These are phyloP conservation scores for Lithobates sylvaticus DNA, from an alignment of 2,797 vertebrate genomes.

Conservation along the genomic window DNA sequence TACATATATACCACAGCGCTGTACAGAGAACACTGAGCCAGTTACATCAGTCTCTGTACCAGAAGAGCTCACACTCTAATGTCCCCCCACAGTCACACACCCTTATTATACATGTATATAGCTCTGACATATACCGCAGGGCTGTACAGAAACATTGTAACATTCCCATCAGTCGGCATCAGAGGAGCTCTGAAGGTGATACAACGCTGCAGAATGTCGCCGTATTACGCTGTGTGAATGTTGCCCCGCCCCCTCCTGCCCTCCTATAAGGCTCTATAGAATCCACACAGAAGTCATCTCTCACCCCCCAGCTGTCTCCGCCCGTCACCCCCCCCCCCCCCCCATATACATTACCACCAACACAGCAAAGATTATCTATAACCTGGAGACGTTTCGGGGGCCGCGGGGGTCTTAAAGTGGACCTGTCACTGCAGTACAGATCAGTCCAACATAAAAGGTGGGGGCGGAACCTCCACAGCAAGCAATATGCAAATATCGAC, in stretches of 20 bases:
- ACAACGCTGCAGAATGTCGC: constrained; percentile 3
- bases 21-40: too few species aligned
- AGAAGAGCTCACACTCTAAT: neutral
- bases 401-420: too few species aligned
- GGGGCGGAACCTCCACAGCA: too few species aligned
- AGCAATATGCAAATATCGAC: too few species aligned
- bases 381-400: too few species aligned
- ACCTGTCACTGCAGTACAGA: too few species aligned
- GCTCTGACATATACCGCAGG: too few species aligned
- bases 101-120: too few species aligned
- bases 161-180: neutral
- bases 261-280: neutral
- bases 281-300: neutral
- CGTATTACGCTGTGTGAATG: constrained; percentile 4
- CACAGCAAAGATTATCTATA: neutral
- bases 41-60: too few species aligned
- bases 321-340: neutral
- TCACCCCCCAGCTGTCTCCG: neutral
- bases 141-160: constrained; percentile 3
- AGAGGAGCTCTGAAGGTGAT: neutral
- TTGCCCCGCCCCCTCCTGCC: neutral
- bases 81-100: too few species aligned
- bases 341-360: neutral
- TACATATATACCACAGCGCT: too few species aligned
- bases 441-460: too few species aligned